Evolutionary conservation across 2,797 vertebrate species (phyloP).

Genomic region (Benthosema pterotum): DNA sequence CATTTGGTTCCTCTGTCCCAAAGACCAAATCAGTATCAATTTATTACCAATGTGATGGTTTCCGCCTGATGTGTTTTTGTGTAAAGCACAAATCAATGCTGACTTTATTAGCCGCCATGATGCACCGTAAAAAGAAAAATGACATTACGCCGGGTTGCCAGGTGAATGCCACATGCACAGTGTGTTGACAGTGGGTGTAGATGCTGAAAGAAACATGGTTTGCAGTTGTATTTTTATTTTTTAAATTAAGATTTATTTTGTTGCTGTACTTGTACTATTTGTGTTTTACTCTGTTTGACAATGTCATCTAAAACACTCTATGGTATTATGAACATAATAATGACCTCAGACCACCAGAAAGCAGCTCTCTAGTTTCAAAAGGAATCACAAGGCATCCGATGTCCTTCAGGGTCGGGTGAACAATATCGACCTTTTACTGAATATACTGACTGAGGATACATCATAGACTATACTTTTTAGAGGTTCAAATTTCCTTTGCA

Average conservation of each 20-base stretch:
- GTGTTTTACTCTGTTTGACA: too few relatives aligned
- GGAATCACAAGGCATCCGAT: too few relatives aligned
- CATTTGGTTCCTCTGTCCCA: slow-evolving; percentile 60
- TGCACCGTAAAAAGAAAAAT: slow-evolving; percentile 58
- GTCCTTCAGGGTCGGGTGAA: too few relatives aligned
- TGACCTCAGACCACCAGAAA: too few relatives aligned
- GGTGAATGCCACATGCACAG: slow-evolving; percentile 57
- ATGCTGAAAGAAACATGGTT: slow-evolving; percentile 5
- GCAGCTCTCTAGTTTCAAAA: too few relatives aligned
- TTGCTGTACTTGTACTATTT: too few relatives aligned
- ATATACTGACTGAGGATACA: too few relatives aligned
- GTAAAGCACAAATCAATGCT: slow-evolving; percentile 76
- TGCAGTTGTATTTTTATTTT: not conserved
- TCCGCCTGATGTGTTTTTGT: slow-evolving; percentile 72
- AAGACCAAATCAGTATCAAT: slow-evolving; percentile 71
- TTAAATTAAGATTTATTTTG: not conserved
- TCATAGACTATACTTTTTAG: too few relatives aligned
- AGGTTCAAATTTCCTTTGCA: too few relatives aligned
- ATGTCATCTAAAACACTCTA: too few relatives aligned
- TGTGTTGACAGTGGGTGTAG: slow-evolving; percentile 45
- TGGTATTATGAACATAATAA: too few relatives aligned
- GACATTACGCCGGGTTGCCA: slow-evolving; percentile 55
- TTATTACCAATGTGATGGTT: slow-evolving; percentile 75
- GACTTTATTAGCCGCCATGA: slow-evolving; percentile 71
- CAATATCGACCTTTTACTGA: too few relatives aligned